A percentile compares a stretch with the other conserved stretches of the same genome.
Evolutionary conservation across 2,888 invertebrate genomes (phyloP).

Genomic region (Cyaniris semiargus): DNA sequence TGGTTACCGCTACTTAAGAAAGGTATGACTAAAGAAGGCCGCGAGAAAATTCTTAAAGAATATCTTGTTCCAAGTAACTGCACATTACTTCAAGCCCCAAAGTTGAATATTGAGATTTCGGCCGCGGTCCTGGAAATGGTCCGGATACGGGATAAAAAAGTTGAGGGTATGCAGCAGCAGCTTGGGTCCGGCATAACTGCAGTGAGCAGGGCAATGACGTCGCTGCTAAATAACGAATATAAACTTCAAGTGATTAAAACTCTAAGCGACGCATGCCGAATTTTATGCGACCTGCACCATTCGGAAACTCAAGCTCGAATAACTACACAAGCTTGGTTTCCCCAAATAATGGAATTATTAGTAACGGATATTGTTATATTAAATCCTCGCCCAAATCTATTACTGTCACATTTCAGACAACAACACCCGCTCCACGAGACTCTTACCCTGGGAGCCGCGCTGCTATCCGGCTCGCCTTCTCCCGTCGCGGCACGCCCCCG

Average conservation of each 20-base stretch:
- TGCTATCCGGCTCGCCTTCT: no score
- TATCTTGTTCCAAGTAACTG: slow-evolving; percentile 25
- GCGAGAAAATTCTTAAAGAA: slow-evolving; percentile 37
- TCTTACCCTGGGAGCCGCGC: no score
- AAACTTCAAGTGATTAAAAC: slow-evolving; percentile 24
- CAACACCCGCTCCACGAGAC: no score
- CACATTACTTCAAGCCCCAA: slow-evolving; percentile 35
- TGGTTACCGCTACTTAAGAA: slow-evolving; percentile 30
- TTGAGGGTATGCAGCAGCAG: slow-evolving; percentile 18
- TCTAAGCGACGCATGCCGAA: slow-evolving; percentile 37
- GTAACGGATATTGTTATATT: no score
- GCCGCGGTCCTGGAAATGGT: slow-evolving; percentile 29
- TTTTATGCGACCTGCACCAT: slow-evolving; percentile 35
- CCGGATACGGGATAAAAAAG: slow-evolving; percentile 10
- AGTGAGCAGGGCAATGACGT: slow-evolving; percentile 1
- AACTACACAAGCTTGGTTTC: no score
- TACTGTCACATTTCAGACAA: no score
- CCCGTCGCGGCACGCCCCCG: not conserved
- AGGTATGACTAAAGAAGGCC: slow-evolving; percentile 37
- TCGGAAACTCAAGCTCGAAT: slow-evolving; percentile 31
- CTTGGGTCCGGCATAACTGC: slow-evolving; percentile 26
- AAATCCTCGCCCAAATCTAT: no score
- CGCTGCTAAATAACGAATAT: not conserved
- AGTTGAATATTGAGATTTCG: slow-evolving; percentile 36
- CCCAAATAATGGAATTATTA: no score